These are phyloP conservation scores for Sebastes minor DNA, from an alignment of 2,797 vertebrate genomes.

Conservation along the genomic window DNA sequence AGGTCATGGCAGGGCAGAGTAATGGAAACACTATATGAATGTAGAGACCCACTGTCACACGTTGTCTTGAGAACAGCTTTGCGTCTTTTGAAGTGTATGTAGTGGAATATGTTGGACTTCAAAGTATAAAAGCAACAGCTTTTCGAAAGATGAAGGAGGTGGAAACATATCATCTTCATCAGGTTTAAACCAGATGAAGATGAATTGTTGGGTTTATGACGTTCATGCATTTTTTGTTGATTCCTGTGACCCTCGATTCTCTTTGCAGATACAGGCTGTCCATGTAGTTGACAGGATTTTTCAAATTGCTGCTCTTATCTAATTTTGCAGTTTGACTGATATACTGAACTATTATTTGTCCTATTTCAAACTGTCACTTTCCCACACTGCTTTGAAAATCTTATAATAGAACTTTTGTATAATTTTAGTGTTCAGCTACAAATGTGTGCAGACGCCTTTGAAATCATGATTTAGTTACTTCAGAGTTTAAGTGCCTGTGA, in stretches of 20 bases:
- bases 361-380: neutral
- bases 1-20: neutral
- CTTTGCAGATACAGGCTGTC: neutral
- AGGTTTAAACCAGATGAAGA: slow-evolving; percentile 15
- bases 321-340: neutral
- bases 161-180: slow-evolving; percentile 17
- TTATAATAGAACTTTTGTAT: neutral
- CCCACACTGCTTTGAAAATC: neutral
- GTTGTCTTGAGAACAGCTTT: neutral
- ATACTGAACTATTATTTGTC: neutral
- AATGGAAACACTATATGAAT: slow-evolving; percentile 12
- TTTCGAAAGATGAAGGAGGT: slow-evolving; percentile 11
- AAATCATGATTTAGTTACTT: neutral
- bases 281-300: neutral
- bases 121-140: neutral
- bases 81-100: slow-evolving; percentile 1
- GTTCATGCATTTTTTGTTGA: neutral
- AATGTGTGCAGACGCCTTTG: neutral
- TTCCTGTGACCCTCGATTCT: neutral
- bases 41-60: neutral
- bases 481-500: neutral
- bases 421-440: neutral
- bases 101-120: slow-evolving; percentile 35
- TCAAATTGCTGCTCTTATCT: neutral
- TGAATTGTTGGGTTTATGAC: neutral